These are phyloP conservation scores for Chaitophorus viminalis DNA, from an alignment of 2,888 invertebrate species.

Conservation along the genomic window DNA sequence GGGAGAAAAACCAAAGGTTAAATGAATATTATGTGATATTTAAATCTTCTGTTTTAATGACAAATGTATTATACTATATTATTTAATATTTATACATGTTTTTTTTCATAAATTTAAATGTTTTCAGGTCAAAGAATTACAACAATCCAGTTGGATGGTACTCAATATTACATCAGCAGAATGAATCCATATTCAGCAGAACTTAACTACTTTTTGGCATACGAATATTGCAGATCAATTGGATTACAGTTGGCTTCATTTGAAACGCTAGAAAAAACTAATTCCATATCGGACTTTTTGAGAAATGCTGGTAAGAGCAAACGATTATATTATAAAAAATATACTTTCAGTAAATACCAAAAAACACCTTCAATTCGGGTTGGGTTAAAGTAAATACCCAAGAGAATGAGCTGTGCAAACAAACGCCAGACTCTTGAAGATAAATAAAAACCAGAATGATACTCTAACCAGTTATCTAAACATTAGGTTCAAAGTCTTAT, in stretches of 20 bases:
- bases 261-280: constrained; percentile 87
- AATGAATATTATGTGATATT: too few species aligned
- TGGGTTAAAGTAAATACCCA: constrained; percentile 19
- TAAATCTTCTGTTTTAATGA: too few species aligned
- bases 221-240: constrained; percentile 87
- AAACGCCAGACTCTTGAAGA: not conserved
- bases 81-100: not conserved
- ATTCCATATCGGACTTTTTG: constrained; percentile 83
- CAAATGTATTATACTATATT: too few species aligned
- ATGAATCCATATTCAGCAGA: constrained; percentile 90
- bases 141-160: constrained; percentile 85
- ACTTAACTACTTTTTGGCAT: constrained; percentile 86
- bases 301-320: constrained; percentile 77
- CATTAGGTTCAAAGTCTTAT: not conserved
- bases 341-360: not conserved
- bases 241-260: constrained; percentile 86
- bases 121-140: constrained; percentile 85
- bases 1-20: too few species aligned
- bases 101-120: not conserved
- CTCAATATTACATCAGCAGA: constrained; percentile 85
- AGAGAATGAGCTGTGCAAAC: constrained; percentile 20
- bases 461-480: constrained; percentile 3
- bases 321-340: too few species aligned
- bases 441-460: not conserved
- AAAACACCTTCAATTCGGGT: not conserved